phyloP scores from a whole-genome alignment of 2,888 invertebrate species.

The Graphium colonna region DNA sequence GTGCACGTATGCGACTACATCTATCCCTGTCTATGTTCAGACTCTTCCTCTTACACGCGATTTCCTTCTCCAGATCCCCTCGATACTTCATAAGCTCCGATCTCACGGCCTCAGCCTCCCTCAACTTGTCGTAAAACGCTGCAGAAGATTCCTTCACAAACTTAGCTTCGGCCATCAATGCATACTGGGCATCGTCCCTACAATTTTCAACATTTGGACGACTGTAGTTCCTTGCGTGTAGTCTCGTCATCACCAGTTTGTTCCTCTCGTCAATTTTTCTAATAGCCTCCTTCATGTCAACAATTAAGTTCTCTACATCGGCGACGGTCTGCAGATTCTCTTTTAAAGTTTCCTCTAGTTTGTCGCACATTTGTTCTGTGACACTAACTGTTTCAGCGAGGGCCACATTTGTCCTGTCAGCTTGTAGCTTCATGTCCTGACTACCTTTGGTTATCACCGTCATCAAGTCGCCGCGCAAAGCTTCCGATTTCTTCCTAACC shows the following conservation, averaged over 20 bases:
- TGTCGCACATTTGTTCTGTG: slow-evolving; percentile 84
- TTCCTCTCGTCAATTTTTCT: slow-evolving; percentile 86
- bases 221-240: slow-evolving; percentile 84
- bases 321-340: slow-evolving; percentile 87
- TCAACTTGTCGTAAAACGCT: slow-evolving; percentile 80
- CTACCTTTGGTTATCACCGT: slow-evolving; percentile 88
- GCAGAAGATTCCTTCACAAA: slow-evolving; percentile 69
- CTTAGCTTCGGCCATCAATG: slow-evolving; percentile 85
- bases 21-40: slow-evolving; percentile 84
- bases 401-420: slow-evolving; percentile 88
- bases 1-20: slow-evolving; percentile 80
- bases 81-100: slow-evolving; percentile 80
- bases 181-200: slow-evolving; percentile 89
- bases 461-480: slow-evolving; percentile 84
- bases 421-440: slow-evolving; percentile 90
- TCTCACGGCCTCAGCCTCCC: slow-evolving; percentile 80
- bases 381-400: slow-evolving; percentile 85
- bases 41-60: slow-evolving; percentile 85
- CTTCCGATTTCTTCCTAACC: slow-evolving; percentile 85
- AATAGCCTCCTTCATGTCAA: slow-evolving; percentile 83
- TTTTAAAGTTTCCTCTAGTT: slow-evolving; percentile 84
- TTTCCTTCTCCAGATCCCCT: slow-evolving; percentile 84
- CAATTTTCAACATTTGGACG: slow-evolving; percentile 92
- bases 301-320: slow-evolving; percentile 87
- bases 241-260: slow-evolving; percentile 91